phyloP scores from a whole-genome alignment of 2,888 invertebrate species.

The Pterostichus niger region DNA sequence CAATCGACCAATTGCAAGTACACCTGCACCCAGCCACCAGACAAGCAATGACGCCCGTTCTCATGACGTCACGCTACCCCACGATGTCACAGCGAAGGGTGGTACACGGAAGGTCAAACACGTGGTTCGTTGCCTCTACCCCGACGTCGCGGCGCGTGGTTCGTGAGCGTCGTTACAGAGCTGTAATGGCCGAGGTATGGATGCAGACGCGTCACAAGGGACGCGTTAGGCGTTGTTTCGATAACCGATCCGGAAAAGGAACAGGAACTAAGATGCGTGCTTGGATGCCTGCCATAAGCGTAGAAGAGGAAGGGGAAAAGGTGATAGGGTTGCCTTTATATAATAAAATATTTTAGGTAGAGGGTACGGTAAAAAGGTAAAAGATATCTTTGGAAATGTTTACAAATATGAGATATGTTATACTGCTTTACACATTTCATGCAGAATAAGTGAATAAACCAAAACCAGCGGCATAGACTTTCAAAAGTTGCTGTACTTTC shows the following conservation, averaged over 20 bases:
- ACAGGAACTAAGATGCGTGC: neutral
- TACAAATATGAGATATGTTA: too few species aligned
- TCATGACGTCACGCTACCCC: slow-evolving; percentile 23
- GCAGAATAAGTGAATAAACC: too few species aligned
- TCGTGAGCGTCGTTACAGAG: slow-evolving; percentile 2
- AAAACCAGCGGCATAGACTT: too few species aligned
- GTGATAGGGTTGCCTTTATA: too few species aligned
- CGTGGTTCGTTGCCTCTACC: slow-evolving; percentile 22
- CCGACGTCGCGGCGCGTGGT: neutral
- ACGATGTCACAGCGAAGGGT: neutral
- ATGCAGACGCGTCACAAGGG: slow-evolving; percentile 35
- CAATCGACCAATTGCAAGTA: neutral
- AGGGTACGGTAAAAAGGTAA: too few species aligned
- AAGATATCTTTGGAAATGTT: too few species aligned
- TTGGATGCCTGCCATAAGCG: neutral
- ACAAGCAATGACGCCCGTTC: neutral
- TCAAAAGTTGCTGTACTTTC: too few species aligned
- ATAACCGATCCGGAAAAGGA: slow-evolving; percentile 30
- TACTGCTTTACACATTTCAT: too few species aligned
- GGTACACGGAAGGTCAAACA: slow-evolving; percentile 55
- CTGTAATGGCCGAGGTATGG: slow-evolving; percentile 30
- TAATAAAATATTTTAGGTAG: too few species aligned
- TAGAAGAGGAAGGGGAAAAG: too few species aligned
- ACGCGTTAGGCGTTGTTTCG: slow-evolving; percentile 8
- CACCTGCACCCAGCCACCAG: slow-evolving; percentile 8